Conservation (phyloP, 2,113 vertebrate species). For the Oceanites oceanicus region DNA sequence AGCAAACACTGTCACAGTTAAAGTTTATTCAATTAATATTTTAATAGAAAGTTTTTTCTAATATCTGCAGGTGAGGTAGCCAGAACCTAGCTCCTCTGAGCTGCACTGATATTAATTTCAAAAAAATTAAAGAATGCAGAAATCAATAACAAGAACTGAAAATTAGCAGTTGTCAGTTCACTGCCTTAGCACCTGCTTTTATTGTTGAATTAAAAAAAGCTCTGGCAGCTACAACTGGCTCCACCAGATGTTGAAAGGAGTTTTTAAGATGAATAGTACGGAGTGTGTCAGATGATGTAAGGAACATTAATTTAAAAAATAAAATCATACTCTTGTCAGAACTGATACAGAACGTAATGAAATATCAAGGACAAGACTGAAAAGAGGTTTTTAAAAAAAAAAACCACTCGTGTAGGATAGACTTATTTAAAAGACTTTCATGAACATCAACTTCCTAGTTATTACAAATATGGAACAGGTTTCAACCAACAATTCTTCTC, state of each 20-base stretch:
- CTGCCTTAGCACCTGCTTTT: conserved; percentile 52
- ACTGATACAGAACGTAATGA: not conserved
- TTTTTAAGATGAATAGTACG: conserved; percentile 14
- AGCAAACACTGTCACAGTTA: not conserved
- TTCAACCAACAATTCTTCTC: not conserved
- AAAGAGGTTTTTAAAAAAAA: conserved; percentile 17
- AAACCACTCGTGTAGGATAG: not conserved
- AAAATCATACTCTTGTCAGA: conserved; percentile 52
- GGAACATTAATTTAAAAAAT: conserved; percentile 61
- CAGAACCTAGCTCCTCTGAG: not conserved
- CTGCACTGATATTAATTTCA: not conserved
- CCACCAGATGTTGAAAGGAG: conserved; percentile 55
- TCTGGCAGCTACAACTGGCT: conserved; percentile 58
- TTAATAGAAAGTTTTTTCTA: not conserved
- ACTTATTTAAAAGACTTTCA: conserved; percentile 11
- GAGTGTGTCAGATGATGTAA: conserved; percentile 31
- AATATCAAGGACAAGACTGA: conserved; percentile 45
- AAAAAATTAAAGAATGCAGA: not conserved
- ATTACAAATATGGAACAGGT: not conserved
- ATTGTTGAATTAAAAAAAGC: conserved; percentile 65
- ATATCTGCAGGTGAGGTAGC: not conserved
- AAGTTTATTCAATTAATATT: not conserved
- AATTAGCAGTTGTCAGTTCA: conserved; percentile 47
- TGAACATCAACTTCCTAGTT: not conserved
- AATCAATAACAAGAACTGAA: conserved; percentile 19